A percentile compares a stretch with the other conserved stretches of the same genome.
phyloP scores from a whole-genome alignment of 2,113 vertebrate genomes.

The Holacanthus passer region DNA sequence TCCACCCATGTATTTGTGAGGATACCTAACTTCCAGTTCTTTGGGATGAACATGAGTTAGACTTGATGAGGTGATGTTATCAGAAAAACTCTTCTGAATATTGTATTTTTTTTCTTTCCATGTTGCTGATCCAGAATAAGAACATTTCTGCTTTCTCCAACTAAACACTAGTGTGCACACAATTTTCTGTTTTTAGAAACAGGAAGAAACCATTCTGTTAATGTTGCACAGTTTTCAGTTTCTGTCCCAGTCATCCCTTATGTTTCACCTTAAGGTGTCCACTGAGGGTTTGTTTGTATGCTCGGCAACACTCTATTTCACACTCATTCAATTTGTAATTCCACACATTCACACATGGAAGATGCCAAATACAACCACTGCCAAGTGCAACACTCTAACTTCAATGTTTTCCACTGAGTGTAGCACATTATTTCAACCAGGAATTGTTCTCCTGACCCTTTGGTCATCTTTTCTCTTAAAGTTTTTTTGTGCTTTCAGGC shows the following conservation, averaged over 20 bases:
- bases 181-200: background rate
- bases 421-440: background rate
- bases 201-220: background rate
- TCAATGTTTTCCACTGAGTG: background rate
- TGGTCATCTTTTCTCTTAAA: background rate
- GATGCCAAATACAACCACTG: constrained; percentile 25
- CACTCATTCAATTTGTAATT: constrained; percentile 26
- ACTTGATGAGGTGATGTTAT: too few relatives aligned
- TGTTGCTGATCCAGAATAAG: too few relatives aligned
- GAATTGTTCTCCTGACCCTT: background rate
- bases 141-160: background rate
- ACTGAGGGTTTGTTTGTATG: background rate
- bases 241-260: background rate
- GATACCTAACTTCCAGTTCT: too few relatives aligned
- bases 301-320: constrained; percentile 6
- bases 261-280: background rate
- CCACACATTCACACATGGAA: constrained; percentile 38
- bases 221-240: background rate
- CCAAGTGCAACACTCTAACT: background rate
- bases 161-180: background rate
- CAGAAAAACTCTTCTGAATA: too few relatives aligned
- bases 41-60: too few relatives aligned
- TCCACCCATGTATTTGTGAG: background rate
- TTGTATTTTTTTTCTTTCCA: background rate
- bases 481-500: constrained; percentile 73